phyloP scores from a whole-genome alignment of 2,888 invertebrate species.

The Geotrupes spiniger region DNA sequence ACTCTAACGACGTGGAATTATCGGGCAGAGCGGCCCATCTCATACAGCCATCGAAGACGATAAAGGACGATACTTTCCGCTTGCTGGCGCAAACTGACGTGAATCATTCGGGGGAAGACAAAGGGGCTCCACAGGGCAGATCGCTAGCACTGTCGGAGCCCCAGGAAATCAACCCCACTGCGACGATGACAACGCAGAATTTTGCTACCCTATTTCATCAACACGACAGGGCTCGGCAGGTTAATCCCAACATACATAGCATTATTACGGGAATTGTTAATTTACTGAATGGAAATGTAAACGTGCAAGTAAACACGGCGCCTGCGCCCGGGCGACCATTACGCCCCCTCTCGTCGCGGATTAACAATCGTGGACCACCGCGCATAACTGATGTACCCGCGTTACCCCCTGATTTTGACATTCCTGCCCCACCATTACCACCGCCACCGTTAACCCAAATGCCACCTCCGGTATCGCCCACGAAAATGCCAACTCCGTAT shows the following conservation, averaged over 20 bases:
- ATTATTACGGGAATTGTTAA: conserved; percentile 89
- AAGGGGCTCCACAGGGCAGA: conserved; percentile 71
- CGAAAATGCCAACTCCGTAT: conserved; percentile 65
- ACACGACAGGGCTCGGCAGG: conserved; percentile 52
- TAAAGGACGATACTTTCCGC: conserved; percentile 39
- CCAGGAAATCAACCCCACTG: conserved; percentile 54
- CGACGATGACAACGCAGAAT: conserved; percentile 50
- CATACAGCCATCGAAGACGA: conserved; percentile 59
- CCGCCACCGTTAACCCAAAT: conserved; percentile 50
- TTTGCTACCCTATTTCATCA: conserved; percentile 56
- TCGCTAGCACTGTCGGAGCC: conserved; percentile 66
- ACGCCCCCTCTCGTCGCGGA: conserved; percentile 71
- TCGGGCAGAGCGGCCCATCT: conserved; percentile 45
- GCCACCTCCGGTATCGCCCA: conserved; percentile 53
- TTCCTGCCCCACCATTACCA: conserved; percentile 52
- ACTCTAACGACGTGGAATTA: conserved; percentile 53
- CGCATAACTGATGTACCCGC: conserved; percentile 76
- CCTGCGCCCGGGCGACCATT: conserved; percentile 57
- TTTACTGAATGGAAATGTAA: conserved; percentile 82
- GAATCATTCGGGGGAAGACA: conserved; percentile 66
- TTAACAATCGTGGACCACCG: conserved; percentile 88
- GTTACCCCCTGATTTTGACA: conserved; percentile 65
- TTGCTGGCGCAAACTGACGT: conserved; percentile 18
- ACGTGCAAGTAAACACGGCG: conserved; percentile 75
- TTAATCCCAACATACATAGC: conserved; percentile 80